Percentiles rank a stretch among this genome's conserved stretches.
phyloP scores from a whole-genome alignment of 2,888 invertebrate species.

The Ecliptopera silaceata region DNA sequence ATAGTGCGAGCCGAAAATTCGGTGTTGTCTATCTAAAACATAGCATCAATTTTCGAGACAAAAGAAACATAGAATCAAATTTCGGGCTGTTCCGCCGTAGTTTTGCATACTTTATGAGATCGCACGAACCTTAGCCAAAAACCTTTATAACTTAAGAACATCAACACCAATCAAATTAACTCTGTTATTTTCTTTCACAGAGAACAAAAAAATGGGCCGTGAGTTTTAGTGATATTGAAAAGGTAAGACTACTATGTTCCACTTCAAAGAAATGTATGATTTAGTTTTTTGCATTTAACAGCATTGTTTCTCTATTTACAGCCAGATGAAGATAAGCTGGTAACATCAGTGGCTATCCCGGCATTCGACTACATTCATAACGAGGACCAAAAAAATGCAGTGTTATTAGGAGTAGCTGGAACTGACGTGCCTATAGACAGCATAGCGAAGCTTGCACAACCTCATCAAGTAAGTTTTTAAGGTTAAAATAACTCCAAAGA shows the following conservation, averaged over 20 bases:
- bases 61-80: too few relatives aligned
- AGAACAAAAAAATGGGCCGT: constrained; percentile 66
- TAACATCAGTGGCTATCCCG: constrained; percentile 96
- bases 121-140: too few relatives aligned
- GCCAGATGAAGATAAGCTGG: constrained; percentile 85
- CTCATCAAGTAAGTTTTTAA: constrained; percentile 89
- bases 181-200: constrained; percentile 50
- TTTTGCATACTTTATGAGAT: too few relatives aligned
- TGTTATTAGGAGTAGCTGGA: constrained; percentile 96
- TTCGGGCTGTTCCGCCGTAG: too few relatives aligned
- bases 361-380: constrained; percentile 91
- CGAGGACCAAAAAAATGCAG: constrained; percentile 85
- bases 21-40: too few relatives aligned
- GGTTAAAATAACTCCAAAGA: too few relatives aligned
- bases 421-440: constrained; percentile 97
- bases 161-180: too few relatives aligned
- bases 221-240: constrained; percentile 61
- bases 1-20: too few relatives aligned
- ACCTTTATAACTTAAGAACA: too few relatives aligned
- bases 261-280: too few relatives aligned
- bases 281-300: background rate
- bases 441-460: constrained; percentile 93
- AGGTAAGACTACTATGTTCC: constrained; percentile 56
- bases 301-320: constrained; percentile 37
- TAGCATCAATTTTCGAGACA: too few relatives aligned